Conservation (phyloP, 2,888 invertebrate species). For the Junonia oenone region DNA sequence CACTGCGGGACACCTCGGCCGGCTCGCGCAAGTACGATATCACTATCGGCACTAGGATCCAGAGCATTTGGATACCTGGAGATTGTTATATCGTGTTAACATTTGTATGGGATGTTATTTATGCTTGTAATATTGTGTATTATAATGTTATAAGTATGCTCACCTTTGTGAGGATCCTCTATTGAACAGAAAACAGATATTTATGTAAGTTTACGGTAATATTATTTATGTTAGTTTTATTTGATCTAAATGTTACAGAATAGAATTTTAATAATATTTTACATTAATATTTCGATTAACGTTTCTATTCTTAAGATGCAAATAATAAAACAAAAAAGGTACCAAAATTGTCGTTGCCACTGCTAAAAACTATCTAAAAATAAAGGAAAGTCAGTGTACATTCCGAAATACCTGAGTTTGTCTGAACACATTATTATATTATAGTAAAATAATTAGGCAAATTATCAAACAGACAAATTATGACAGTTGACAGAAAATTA, state of each 20-base stretch:
- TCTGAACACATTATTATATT: too few relatives aligned
- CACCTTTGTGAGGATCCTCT: slow-evolving; percentile 51
- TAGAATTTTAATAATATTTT: not conserved
- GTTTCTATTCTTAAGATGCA: too few relatives aligned
- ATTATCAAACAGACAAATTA: too few relatives aligned
- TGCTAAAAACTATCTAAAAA: too few relatives aligned
- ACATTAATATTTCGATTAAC: not conserved
- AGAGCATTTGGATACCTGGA: slow-evolving; percentile 93
- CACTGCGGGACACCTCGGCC: slow-evolving; percentile 64
- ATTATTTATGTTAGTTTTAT: not conserved
- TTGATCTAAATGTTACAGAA: too few relatives aligned
- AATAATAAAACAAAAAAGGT: too few relatives aligned
- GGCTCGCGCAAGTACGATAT: slow-evolving; percentile 90
- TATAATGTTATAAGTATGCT: slow-evolving; percentile 19
- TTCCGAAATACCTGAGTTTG: too few relatives aligned
- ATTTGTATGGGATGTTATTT: not conserved
- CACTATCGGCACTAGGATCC: slow-evolving; percentile 93
- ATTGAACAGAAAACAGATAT: slow-evolving; percentile 31
- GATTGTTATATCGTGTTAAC: too few relatives aligned
- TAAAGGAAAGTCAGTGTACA: too few relatives aligned
- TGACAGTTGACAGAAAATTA: too few relatives aligned
- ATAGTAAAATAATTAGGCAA: too few relatives aligned
- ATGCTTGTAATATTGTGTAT: not conserved
- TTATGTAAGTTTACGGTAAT: not conserved
- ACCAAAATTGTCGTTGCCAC: too few relatives aligned